Conservation (phyloP, 2,797 vertebrate genomes). For the Tapirus indicus region DNA sequence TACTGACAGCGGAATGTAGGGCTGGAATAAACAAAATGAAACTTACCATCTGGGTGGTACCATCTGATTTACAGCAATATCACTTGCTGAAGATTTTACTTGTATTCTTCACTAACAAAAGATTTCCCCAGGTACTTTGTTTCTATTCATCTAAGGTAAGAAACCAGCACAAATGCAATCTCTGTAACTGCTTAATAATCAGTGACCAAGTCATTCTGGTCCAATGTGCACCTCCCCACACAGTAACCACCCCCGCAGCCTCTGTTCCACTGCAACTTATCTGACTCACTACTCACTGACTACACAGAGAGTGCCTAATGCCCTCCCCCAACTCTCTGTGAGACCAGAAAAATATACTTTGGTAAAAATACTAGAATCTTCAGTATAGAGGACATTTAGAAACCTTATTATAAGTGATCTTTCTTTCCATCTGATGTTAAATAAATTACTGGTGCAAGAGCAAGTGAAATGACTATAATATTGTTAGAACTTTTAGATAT, state of each 20-base stretch:
- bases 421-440: constrained; percentile 37
- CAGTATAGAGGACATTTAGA: not conserved
- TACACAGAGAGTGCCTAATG: not conserved
- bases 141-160: constrained; percentile 9
- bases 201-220: not conserved
- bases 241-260: not conserved
- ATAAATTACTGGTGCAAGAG: not conserved
- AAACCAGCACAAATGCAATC: constrained; percentile 9
- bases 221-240: not conserved
- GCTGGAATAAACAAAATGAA: constrained; percentile 26
- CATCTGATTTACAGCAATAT: not conserved
- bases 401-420: not conserved
- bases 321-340: not conserved
- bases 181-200: not conserved
- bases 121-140: not conserved
- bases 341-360: not conserved
- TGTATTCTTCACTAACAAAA: constrained; percentile 15
- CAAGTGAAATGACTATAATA: not conserved
- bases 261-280: not conserved
- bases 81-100: not conserved
- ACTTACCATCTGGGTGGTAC: not conserved
- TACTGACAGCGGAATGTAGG: constrained; percentile 8
- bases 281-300: not conserved
- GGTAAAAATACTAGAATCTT: constrained; percentile 7
- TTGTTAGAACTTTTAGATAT: not conserved